Evolutionary conservation across 2,113 vertebrate genomes (phyloP).

Genomic region (Erythrolamprus reginae): DNA sequence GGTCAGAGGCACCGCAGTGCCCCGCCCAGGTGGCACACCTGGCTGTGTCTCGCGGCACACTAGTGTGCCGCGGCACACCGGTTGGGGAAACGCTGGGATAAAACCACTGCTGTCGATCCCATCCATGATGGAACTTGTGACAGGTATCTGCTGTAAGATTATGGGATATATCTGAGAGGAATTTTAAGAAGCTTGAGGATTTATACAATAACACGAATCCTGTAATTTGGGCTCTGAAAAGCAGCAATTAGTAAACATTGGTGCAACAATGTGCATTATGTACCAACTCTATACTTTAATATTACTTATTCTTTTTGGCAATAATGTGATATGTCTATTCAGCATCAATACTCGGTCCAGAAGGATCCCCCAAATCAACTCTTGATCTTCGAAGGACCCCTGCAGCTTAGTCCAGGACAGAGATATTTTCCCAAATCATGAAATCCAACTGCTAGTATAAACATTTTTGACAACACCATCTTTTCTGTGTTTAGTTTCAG

Average conservation of each 20-base stretch:
- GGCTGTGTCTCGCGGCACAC: no score
- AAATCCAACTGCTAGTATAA: not conserved
- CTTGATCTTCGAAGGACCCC: not conserved
- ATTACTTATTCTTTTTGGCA: not conserved
- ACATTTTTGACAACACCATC: not conserved
- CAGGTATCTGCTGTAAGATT: not conserved
- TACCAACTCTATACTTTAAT: not conserved
- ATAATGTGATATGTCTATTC: not conserved
- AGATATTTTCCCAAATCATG: not conserved
- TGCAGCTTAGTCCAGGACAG: not conserved
- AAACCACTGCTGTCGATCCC: not conserved
- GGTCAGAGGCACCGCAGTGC: no score
- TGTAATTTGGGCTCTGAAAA: not conserved
- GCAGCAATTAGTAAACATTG: not conserved
- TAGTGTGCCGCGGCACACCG: no score
- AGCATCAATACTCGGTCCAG: not conserved
- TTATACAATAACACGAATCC: not conserved
- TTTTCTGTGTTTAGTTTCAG: not conserved
- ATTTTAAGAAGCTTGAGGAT: not conserved
- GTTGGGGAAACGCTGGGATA: no score
- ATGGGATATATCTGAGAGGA: not conserved
- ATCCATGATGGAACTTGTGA: not conserved
- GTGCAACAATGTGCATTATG: not conserved
- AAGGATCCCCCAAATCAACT: not conserved
- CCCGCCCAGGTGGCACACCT: no score